Evolutionary conservation across 2,797 vertebrate genomes (phyloP), one percentile per base, ranked within the genome.

Genomic region (Macrochelys suwanniensis): DNA sequence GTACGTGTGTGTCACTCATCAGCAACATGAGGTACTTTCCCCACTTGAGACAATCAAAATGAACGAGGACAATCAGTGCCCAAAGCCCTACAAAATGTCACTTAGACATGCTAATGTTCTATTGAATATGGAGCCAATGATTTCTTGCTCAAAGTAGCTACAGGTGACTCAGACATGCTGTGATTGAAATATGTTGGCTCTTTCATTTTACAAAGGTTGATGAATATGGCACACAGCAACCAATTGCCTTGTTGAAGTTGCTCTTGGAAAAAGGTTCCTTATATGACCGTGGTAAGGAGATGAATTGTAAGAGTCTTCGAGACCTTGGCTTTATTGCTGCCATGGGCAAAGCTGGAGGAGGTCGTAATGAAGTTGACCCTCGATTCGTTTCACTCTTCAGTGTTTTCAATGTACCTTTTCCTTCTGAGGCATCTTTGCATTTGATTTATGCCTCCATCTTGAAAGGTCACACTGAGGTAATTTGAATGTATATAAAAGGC

Each of bases 291-390:
- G 99, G 98, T 2, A 99, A 99, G 91, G 99, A 99, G 94, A 98
- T 99, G 80, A 99, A 98, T 97, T 99, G 98, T 94, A 99, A 99
- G 96, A 97, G 97, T 88, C 98, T 99, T 17, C 99, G 99, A 13
- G 99, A 99, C 97, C 98, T 99, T 16, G 98, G 98, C 84, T 99
- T 99, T 90, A 87, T 99, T 33, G 99, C 99, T 45, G 99, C 99
- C 81, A 99, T 99, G 99, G 99, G 99, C 31, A 99, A 99, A 89
- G 99, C 99, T 16, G 99, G 99, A 65, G 99, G 99, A 10, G 99
- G 99, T 37, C 99, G 99, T 42, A 99, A 99, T 10, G 98, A 99
- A 96, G 99, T 99, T 21, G 99, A 99, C 93, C 98, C 99, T 3
- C 98, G 99, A 61, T 99, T 99, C 96, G 97, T 98, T 86, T 99